Conservation (phyloP, 2,888 invertebrate species). For the Siphonodentalium dalli region DNA sequence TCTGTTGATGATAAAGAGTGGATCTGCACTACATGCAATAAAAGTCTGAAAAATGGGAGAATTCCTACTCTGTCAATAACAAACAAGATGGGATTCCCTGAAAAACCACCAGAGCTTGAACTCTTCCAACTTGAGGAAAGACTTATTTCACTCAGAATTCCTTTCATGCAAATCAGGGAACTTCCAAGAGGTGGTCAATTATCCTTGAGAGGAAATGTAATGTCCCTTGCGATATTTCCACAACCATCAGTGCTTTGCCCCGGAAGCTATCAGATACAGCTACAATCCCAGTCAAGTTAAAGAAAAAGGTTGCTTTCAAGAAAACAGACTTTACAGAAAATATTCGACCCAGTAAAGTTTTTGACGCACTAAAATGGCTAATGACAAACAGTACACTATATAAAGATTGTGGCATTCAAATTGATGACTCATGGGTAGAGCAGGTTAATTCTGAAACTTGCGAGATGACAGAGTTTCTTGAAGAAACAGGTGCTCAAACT, state of each 20-base stretch:
- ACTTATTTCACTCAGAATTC: conserved; percentile 52
- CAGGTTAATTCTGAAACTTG: no score
- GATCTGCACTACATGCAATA: conserved; percentile 19
- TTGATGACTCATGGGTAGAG: conserved; percentile 24
- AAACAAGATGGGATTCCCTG: conserved; percentile 26
- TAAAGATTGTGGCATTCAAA: conserved; percentile 17
- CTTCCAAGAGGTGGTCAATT: conserved; percentile 40
- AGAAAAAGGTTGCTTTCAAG: conserved; percentile 27
- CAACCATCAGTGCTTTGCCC: conserved; percentile 24
- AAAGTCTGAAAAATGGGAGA: conserved; percentile 9
- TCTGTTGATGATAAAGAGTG: conserved; percentile 12
- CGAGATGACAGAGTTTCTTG: no score
- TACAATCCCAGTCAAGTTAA: conserved; percentile 31
- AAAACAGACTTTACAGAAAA: conserved; percentile 25
- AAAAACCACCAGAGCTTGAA: conserved; percentile 20
- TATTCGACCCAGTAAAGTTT: conserved; percentile 22
- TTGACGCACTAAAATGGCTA: conserved; percentile 28
- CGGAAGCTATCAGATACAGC: conserved; percentile 21
- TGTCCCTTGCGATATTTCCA: conserved; percentile 35
- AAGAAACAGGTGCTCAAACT: no score
- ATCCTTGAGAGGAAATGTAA: conserved; percentile 30
- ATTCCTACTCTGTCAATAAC: conserved; percentile 19
- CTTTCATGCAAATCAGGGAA: conserved; percentile 59
- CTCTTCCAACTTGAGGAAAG: conserved; percentile 52
- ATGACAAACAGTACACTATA: conserved; percentile 24